Conservation (phyloP, 1,140 invertebrate species). For the Papilio glaucus region DNA sequence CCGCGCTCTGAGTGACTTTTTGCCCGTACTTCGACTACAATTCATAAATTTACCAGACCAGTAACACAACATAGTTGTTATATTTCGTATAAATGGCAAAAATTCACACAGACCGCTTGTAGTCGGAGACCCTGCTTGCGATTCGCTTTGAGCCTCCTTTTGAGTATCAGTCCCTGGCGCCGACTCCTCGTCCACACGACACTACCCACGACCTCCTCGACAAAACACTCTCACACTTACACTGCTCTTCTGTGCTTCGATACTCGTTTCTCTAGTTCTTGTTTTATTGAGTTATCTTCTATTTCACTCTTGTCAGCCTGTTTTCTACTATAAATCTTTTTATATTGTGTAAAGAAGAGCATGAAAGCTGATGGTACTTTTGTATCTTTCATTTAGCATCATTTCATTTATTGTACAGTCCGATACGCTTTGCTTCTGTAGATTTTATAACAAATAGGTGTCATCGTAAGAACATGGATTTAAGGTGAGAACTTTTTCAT, state of each 20-base stretch:
- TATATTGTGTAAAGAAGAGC: slow-evolving; percentile 1
- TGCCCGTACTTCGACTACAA: neutral
- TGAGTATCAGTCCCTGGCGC: neutral
- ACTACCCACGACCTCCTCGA: slow-evolving; percentile 23
- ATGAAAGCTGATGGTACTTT: slow-evolving; percentile 28
- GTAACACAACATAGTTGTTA: too few species aligned
- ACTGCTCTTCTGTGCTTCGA: slow-evolving; percentile 29
- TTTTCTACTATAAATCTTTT: slow-evolving; percentile 30
- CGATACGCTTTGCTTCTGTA: slow-evolving; percentile 33
- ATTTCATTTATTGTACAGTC: slow-evolving; percentile 30
- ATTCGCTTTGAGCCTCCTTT: slow-evolving; percentile 29
- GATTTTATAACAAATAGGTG: slow-evolving; percentile 35
- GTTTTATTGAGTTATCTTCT: slow-evolving; percentile 29
- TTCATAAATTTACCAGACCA: neutral
- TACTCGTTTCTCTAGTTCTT: slow-evolving; percentile 24
- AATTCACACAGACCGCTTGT: neutral
- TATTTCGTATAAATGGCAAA: neutral
- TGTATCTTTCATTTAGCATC: slow-evolving; percentile 28
- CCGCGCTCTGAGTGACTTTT: slow-evolving; percentile 12
- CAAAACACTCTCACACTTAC: slow-evolving; percentile 29
- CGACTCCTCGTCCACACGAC: slow-evolving; percentile 18
- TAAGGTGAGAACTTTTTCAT: slow-evolving; percentile 36
- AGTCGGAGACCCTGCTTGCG: slow-evolving; percentile 28
- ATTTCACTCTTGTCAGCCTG: slow-evolving; percentile 23
- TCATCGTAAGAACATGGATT: slow-evolving; percentile 10